Evolutionary conservation across 2,888 invertebrate species (phyloP).

Genomic region (Brenthis hecate): DNA sequence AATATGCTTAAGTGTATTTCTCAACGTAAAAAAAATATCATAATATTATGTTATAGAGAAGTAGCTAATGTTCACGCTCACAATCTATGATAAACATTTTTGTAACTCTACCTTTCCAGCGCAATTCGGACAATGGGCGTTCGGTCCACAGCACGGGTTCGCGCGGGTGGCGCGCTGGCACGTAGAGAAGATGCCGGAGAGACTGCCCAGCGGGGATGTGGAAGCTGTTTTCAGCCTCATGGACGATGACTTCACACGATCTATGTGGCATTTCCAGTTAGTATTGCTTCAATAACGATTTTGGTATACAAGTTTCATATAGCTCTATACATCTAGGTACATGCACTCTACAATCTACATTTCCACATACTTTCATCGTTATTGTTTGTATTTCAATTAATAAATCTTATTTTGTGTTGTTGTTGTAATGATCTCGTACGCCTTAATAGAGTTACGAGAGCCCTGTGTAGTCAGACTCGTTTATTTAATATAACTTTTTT

Average conservation of each 20-base stretch:
- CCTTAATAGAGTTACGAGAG: too few relatives aligned
- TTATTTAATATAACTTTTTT: too few relatives aligned
- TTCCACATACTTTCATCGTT: background rate
- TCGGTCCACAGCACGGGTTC: slow-evolving; percentile 98
- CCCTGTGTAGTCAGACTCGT: too few relatives aligned
- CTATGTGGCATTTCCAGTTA: slow-evolving; percentile 97
- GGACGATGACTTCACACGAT: slow-evolving; percentile 95
- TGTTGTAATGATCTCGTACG: too few relatives aligned
- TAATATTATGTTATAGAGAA: too few relatives aligned
- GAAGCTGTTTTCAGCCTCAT: slow-evolving; percentile 95
- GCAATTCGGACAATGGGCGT: slow-evolving; percentile 97
- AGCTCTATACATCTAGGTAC: background rate
- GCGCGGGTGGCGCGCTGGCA: slow-evolving; percentile 96
- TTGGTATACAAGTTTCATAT: background rate
- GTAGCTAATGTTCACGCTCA: too few relatives aligned
- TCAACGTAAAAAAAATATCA: too few relatives aligned
- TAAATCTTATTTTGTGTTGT: too few relatives aligned
- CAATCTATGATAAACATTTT: slow-evolving; percentile 41
- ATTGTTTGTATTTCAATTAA: too few relatives aligned
- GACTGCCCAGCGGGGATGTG: slow-evolving; percentile 94
- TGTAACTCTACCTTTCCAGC: slow-evolving; percentile 79
- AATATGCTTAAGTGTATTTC: too few relatives aligned
- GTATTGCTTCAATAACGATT: slow-evolving; percentile 50
- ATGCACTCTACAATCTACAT: background rate
- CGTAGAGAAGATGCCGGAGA: slow-evolving; percentile 93